Base-by-base conservation (phyloP, 2,113 vertebrate genomes). In the Psophia crepitans region DNA sequence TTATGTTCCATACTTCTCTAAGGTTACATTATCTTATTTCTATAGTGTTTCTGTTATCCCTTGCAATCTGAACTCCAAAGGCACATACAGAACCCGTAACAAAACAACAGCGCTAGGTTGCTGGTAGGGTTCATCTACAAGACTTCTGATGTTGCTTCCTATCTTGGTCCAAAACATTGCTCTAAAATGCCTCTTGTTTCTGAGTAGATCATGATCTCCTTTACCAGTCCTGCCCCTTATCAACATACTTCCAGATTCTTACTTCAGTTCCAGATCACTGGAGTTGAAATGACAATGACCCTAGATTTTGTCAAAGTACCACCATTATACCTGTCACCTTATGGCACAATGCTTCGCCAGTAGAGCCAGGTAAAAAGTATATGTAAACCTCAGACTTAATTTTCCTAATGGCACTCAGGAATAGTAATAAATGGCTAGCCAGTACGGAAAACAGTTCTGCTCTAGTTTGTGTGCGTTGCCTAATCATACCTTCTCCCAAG, bases 401-500 rank as follows among this genome's bases (percentile, higher is more conserved):
- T 17, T 48, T 68, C 43, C 71, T 48, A 51, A n/a, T 12, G 48
- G 54, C 9, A 68, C 35, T 84, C 53, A 54, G 16, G 37, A 80
- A 70, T 3, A 83, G 33, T 54, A 92, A 83, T 19, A 89, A 76
- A 79, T 63, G 16, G 14, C 27, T 32, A 35, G 16, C 30, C 48
- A 88, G n/a, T 43, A 69, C 5, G 5, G 65, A 94, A 87, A 56
- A 39, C 8, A 88, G 46, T 83, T 84, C 63, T 75, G 28, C 57
- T 79, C 26, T 81, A 68, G 32, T 75, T 80, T 78, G 11, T 37
- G 8, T 91, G 33, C 46, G 46, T 66, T 86, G 74, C 43, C 27
- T 71, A 82, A 56, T 68, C 97, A 70, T 98, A 99, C 99, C 99
- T 99, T 99, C 99, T 97, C 99, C 99, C 96, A 99, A 98, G 95